Evolutionary conservation across 2,113 vertebrate genomes (phyloP).

Genomic region (Rattus rattus): DNA sequence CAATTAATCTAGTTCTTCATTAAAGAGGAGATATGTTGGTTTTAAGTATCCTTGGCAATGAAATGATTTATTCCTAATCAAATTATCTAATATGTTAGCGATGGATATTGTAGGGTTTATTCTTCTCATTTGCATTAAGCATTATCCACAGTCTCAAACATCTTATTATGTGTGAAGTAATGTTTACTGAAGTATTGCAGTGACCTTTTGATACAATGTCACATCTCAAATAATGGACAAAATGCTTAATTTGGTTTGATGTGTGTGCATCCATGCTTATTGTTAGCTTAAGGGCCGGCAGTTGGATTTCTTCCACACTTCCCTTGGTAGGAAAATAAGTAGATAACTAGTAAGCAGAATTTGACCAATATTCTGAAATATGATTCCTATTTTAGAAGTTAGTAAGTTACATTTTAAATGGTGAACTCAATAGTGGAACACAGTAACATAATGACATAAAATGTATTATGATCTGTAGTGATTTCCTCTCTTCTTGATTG

Average conservation of each 20-base stretch:
- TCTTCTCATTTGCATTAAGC: slow-evolving; percentile 57
- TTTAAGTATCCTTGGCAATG: slow-evolving; percentile 70
- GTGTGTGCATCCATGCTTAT: neutral
- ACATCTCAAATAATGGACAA: slow-evolving; percentile 35
- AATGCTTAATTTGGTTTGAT: slow-evolving; percentile 43
- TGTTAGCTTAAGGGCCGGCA: neutral
- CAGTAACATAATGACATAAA: slow-evolving; percentile 3
- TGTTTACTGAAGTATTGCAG: slow-evolving; percentile 50
- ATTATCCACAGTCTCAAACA: slow-evolving; percentile 31
- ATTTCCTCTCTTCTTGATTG: neutral
- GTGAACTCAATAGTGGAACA: neutral
- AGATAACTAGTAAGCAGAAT: neutral
- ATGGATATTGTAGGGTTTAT: slow-evolving; percentile 50
- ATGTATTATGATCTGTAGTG: slow-evolving; percentile 21
- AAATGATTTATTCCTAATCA: slow-evolving; percentile 66
- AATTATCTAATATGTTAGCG: slow-evolving; percentile 62
- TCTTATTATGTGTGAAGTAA: slow-evolving; percentile 54
- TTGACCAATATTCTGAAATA: slow-evolving; percentile 16
- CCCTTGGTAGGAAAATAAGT: slow-evolving; percentile 10
- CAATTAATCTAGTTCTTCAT: slow-evolving; percentile 74
- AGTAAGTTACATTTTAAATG: slow-evolving; percentile 1
- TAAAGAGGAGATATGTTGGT: slow-evolving; percentile 63
- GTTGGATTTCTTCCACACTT: slow-evolving; percentile 5
- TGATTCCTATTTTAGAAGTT: slow-evolving; percentile 24
- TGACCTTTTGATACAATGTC: slow-evolving; percentile 25